These are phyloP conservation scores for Prunella strophiata DNA, from an alignment of 2,797 vertebrate species.

Conservation along the genomic window DNA sequence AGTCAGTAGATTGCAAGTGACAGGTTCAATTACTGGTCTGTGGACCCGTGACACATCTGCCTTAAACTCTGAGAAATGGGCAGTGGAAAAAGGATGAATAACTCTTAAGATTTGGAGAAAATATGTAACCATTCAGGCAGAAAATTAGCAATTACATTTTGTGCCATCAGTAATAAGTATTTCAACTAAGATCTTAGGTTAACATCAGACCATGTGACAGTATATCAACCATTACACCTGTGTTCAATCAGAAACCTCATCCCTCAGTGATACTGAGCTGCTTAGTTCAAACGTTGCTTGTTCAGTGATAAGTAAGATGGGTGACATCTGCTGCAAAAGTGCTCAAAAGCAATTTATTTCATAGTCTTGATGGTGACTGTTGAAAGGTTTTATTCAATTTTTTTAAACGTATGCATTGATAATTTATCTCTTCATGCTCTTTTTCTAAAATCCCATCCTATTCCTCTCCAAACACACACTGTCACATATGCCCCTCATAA, in stretches of 20 bases:
- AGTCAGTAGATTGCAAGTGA: constrained; percentile 82
- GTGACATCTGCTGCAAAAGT: constrained; percentile 82
- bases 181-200: constrained; percentile 94
- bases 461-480: background rate
- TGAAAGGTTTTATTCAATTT: constrained; percentile 75
- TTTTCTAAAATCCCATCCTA: background rate
- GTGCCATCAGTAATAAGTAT: constrained; percentile 98
- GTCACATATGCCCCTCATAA: background rate
- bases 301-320: constrained; percentile 86
- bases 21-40: constrained; percentile 81
- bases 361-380: constrained; percentile 76
- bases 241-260: constrained; percentile 84
- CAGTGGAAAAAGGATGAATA: constrained; percentile 83
- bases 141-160: constrained; percentile 98
- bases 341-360: constrained; percentile 87
- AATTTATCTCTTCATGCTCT: constrained; percentile 59
- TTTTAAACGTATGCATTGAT: constrained; percentile 45
- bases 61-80: constrained; percentile 82
- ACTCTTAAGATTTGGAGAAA: constrained; percentile 85
- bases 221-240: constrained; percentile 92
- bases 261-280: constrained; percentile 78
- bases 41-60: constrained; percentile 78
- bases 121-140: constrained; percentile 91
- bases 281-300: constrained; percentile 80
- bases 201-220: constrained; percentile 88